Evolutionary conservation across 2,888 invertebrate species (phyloP).

Genomic region (Cecidostiba fungosa): DNA sequence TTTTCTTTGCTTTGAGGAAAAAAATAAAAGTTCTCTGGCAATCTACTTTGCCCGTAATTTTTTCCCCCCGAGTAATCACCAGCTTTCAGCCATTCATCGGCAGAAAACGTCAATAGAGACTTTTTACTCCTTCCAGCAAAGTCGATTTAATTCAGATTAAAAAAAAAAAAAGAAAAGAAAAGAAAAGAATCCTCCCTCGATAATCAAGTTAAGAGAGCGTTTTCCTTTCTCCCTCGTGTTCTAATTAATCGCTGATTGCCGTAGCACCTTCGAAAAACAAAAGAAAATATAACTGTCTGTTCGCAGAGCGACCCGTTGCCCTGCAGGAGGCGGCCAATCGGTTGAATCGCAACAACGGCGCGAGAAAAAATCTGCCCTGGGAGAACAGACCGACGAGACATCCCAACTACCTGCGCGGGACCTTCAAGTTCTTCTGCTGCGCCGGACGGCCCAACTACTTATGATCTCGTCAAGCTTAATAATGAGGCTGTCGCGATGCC

Average conservation of each 20-base stretch:
- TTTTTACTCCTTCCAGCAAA: not conserved
- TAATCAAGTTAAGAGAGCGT: not conserved
- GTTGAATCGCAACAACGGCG: conserved; percentile 73
- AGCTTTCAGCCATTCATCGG: not conserved
- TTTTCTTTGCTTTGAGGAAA: no score
- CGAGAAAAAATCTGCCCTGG: conserved; percentile 75
- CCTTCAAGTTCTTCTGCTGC: conserved; percentile 77
- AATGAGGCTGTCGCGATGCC: no score
- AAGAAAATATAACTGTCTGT: conserved; percentile 31
- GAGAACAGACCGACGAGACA: conserved; percentile 71
- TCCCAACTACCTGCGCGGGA: conserved; percentile 76
- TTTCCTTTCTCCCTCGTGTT: not conserved
- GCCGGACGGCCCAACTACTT: conserved; percentile 76
- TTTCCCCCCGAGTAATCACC: not conserved
- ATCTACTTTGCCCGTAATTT: not conserved
- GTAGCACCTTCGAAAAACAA: not conserved
- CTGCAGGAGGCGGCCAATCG: conserved; percentile 74
- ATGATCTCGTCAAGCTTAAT: conserved; percentile 65
- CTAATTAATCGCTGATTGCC: not conserved
- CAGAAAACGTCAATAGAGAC: not conserved
- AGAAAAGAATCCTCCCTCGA: not conserved
- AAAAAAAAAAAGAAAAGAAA: not conserved
- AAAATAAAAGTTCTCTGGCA: not conserved
- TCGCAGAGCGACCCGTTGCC: conserved; percentile 74
- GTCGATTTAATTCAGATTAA: not conserved